Percentiles rank a stretch among this genome's conserved stretches.
Conservation (phyloP, 2,888 invertebrate species). For the Lysandra coridon region DNA sequence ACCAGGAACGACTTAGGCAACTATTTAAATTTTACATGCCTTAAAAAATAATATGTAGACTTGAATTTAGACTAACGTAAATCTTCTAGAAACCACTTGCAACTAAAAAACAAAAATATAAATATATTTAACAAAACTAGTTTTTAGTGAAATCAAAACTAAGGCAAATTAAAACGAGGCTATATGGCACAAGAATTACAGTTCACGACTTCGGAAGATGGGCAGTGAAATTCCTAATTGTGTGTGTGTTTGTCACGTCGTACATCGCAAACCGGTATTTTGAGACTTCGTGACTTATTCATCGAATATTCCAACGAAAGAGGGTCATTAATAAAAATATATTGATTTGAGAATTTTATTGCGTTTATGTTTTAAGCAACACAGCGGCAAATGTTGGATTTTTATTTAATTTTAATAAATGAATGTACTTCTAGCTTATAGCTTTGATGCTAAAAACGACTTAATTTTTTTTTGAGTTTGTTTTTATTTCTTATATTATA, state of each 20-base stretch:
- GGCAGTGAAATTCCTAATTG: slow-evolving; percentile 14
- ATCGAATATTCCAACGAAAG: slow-evolving; percentile 10
- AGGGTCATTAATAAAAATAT: background rate
- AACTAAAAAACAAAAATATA: background rate
- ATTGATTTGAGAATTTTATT: background rate
- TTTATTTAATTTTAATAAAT: no score
- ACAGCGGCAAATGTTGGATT: no score
- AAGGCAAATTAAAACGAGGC: background rate
- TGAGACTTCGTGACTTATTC: slow-evolving; percentile 12
- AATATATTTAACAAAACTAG: background rate
- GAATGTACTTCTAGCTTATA: no score
- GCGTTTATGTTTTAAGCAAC: no score
- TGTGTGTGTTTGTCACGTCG: background rate
- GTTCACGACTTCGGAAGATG: slow-evolving; percentile 4
- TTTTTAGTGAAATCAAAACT: slow-evolving; percentile 1
- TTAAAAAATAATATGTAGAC: no score
- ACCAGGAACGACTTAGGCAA: no score
- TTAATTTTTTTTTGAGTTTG: no score
- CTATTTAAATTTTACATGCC: no score
- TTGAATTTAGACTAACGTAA: no score
- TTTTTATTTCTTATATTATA: no score
- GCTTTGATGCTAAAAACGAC: no score
- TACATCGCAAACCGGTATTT: slow-evolving; percentile 26
- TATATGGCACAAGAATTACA: background rate
- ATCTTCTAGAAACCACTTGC: background rate